Base-by-base conservation (phyloP, 1,140 invertebrate species). In the Papilio helenus region DNA sequence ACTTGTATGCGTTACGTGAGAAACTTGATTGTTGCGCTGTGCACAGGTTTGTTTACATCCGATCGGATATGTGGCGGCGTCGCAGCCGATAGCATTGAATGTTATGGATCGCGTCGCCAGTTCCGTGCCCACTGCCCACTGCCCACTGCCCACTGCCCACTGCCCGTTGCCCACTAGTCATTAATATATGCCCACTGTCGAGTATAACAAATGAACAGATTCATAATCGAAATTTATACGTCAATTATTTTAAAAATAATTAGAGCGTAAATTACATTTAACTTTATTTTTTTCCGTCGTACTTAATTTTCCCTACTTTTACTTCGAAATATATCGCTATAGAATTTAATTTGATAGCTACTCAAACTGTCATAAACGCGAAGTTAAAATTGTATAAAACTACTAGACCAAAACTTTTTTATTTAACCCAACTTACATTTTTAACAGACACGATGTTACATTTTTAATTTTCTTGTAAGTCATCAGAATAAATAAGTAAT, bases 31-130 rank as follows among this genome's bases (percentile, higher is more conserved):
- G 73, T 46, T 18, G 73, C 49, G 51, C 26, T 76, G 73, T 76
- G 46, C 73, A 26, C 46, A 51, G 73, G 73, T 76, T 76, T 76
- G 73, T 76, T 76, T 76, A 76, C 73, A 76, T 76, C 73, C 73
- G 73, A 76, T 76, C 73, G 73, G 73, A 76, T 76, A 76, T 58
- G 26, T 76, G 20, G 51, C 51, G 51, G 51, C 23, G 58, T 61
- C n/a, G n/a, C 23, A 44, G 49, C 46, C 49, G 73, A 76, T 76
- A 76, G 73, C 73, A 76, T 76, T 76, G 49, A 76, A 29, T 76
- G 73, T 76, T 76, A 76, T 76, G 49, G 49, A 76, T 76, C 73
- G 73, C 26, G 46, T n/a, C 26, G 23, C 49, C n/a, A 76, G 73
- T 76, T 76, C 73, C 73, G 73, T 76, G 29, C 44, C 20, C 46